phyloP scores from a whole-genome alignment of 2,888 invertebrate genomes.

The Rhamphomyia laevipes region DNA sequence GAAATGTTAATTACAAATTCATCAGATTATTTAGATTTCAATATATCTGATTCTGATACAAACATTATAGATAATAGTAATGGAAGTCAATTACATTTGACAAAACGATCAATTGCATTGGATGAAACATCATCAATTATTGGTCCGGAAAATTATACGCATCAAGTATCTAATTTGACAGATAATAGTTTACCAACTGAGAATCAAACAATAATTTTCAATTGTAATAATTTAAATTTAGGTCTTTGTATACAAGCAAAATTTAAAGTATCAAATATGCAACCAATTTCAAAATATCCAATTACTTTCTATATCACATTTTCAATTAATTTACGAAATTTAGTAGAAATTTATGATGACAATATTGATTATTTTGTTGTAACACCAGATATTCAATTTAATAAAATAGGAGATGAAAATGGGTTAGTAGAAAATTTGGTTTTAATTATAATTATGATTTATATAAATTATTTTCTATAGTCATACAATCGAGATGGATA shows the following conservation, averaged over 20 bases:
- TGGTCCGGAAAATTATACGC: neutral
- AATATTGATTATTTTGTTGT: slow-evolving; percentile 36
- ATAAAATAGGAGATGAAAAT: slow-evolving; percentile 21
- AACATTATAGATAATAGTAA: neutral
- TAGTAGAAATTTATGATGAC: slow-evolving; percentile 34
- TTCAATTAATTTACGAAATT: slow-evolving; percentile 30
- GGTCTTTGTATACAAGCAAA: slow-evolving; percentile 30
- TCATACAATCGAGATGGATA: slow-evolving; percentile 22
- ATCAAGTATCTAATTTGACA: slow-evolving; percentile 18
- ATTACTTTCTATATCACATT: slow-evolving; percentile 29
- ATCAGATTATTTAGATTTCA: neutral
- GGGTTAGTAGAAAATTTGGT: slow-evolving; percentile 5
- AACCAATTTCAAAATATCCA: slow-evolving; percentile 24
- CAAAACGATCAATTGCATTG: no score
- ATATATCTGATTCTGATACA: neutral
- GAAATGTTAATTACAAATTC: no score
- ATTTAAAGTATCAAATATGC: slow-evolving; percentile 29
- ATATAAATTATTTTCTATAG: slow-evolving; percentile 13
- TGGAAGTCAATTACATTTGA: neutral
- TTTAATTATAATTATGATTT: neutral
- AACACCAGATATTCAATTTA: slow-evolving; percentile 25
- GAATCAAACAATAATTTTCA: slow-evolving; percentile 36
- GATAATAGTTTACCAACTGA: slow-evolving; percentile 31
- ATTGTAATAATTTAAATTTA: slow-evolving; percentile 31
- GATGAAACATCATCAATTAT: no score